Evolutionary conservation across 1,140 invertebrate species (phyloP), one percentile per base, ranked within the genome.

Genomic region (Steinernema feltiae): DNA sequence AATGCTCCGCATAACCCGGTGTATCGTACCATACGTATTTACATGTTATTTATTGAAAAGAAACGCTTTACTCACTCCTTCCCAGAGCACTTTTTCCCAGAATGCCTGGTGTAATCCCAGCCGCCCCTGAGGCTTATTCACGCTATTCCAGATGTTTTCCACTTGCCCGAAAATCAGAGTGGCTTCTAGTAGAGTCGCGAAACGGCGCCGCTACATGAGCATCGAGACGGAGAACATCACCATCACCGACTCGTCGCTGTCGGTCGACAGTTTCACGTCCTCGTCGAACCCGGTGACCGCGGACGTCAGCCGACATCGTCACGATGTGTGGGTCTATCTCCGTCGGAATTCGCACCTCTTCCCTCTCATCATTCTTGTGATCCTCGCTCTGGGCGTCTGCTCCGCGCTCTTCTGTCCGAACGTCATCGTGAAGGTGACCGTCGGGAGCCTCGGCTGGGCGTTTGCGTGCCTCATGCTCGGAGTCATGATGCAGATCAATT

Each of bases 181-280:
- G 53, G 24, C 7, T 63, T 63, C 53, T 21, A n/a, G n/a, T n/a
- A 63, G 53, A 27, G 15, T 63, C 53, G 53, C 15, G 53, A 63
- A 27, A 27, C 53, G 12, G 24, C 7, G 24, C 53, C 53, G 24
- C 12, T 63, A 63, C 24, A 63, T 63, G 53, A 63, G 53, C 15
- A 63, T 63, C 53, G 53, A 63, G 53, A 27, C 53, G 53, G 53
- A 63, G 53, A 63, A 63, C 24, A 27, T 63, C 53, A 63, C 53
- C 24, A 27, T 63, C 53, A 63, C 53, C 12, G 53, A 63, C 53
- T 63, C 53, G 15, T 63, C 53, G 12, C 15, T 63, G 7, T 63
- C 53, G 12, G 53, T 63, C 7, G 53, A 63, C 24, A 63, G 53
- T 63, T 63, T 21, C 15, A 63, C 53, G 53, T 63, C 53, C 53